Base-by-base conservation (phyloP, 2,888 invertebrate species). In the Poecilus cupreus region DNA sequence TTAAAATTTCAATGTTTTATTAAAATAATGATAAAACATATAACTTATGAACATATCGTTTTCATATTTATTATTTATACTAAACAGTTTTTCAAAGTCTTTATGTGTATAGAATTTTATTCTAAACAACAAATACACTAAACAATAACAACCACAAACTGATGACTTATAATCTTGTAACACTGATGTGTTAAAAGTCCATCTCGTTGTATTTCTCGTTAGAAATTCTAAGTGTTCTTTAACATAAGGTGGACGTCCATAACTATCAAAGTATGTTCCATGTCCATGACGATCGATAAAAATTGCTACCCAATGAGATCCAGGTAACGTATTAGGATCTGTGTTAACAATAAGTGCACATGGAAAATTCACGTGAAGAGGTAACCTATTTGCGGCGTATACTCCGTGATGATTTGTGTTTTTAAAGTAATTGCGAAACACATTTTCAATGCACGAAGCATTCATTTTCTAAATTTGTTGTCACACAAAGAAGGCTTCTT, bases 91-190 rank as follows among this genome's bases (percentile, higher is more conserved):
- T 46, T 4, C 11, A 54, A 54, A 54, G 5, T 54, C 16, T 8
- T 54, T 4, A 54, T 54, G 54, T 4, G 2, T 20, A 8, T 18
- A 8, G 5, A 20, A 4, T 11, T 8, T 54, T 20, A 54, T 54
- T 3, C 16, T 2, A 54, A 54, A 60, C 24, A 60, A 60, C 24
- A 60, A 32, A 60, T 60, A 60, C 13, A 60, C 11, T 60, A 8
- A 60, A 60, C 60, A 60, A n/a, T 60, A 60, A 60, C 8, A 24
- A 60, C 60, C 24, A 24, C 60, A 24, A 8, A 60, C 24, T 1
- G 60, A 26, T 24, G 60, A 24, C 8, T 22, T 60, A 13, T 10
- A 22, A 5, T 24, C 24, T 24, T 60, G 57, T 26, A 57, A 46
- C 2, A 26, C n/a, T n/a, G 46, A 46, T 46, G 46, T 13, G n/a